These are phyloP conservation scores for Scomber japonicus DNA, from an alignment of 2,113 vertebrate species.

Conservation along the genomic window DNA sequence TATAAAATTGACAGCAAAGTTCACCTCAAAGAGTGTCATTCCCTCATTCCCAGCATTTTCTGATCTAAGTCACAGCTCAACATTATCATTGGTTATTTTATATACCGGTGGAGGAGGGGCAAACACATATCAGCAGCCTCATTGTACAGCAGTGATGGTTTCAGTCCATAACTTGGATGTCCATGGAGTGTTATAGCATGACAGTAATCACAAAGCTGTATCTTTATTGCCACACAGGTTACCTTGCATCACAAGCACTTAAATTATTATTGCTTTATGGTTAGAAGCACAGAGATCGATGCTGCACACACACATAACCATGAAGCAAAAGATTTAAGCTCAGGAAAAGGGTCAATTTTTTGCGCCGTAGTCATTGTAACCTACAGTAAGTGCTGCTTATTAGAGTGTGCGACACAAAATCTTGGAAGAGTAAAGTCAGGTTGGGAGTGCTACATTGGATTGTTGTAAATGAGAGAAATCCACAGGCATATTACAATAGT, in stretches of 20 bases:
- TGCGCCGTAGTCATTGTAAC: constrained; percentile 35
- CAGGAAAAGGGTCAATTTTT: constrained; percentile 48
- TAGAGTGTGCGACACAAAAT: constrained; percentile 59
- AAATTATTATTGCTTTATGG: constrained; percentile 84
- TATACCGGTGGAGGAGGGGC: constrained; percentile 43
- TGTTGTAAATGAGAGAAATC: constrained; percentile 67
- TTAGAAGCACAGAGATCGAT: constrained; percentile 75
- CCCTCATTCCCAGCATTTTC: constrained; percentile 16
- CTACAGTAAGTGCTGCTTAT: constrained; percentile 67
- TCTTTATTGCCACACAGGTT: constrained; percentile 82
- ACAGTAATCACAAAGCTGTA: constrained; percentile 76
- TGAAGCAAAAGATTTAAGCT: constrained; percentile 77
- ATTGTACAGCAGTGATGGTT: constrained; percentile 77
- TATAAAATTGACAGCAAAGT: constrained; percentile 42
- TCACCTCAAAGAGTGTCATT: constrained; percentile 26
- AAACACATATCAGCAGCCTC: constrained; percentile 67
- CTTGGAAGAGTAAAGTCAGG: constrained; percentile 60
- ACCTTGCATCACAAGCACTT: constrained; percentile 78
- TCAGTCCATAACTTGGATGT: constrained; percentile 46
- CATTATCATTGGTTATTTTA: constrained; percentile 52
- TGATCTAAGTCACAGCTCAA: constrained; percentile 34
- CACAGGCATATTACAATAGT: constrained; percentile 68
- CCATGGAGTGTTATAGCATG: constrained; percentile 69
- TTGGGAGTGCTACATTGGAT: constrained; percentile 81
- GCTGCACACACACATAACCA: constrained; percentile 72